Percentiles rank a stretch among this genome's conserved stretches.
These are phyloP conservation scores for Acanthosepion lycidas DNA, from an alignment of 2,888 invertebrate species.

Conservation along the genomic window DNA sequence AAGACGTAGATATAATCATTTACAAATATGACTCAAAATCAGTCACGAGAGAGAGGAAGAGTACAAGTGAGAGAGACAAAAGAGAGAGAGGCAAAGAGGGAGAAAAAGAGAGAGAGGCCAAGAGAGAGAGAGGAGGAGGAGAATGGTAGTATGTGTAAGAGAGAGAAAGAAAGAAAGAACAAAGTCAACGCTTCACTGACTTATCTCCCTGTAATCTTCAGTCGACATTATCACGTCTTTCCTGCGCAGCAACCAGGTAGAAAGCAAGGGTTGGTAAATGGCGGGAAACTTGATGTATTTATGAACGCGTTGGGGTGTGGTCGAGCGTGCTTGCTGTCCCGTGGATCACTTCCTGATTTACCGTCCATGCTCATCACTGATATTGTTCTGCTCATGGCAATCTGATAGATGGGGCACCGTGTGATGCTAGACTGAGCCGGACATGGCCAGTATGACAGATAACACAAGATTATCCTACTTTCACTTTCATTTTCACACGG, in stretches of 20 bases:
- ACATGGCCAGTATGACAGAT: background rate
- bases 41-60: too few relatives aligned
- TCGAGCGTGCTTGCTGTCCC: background rate
- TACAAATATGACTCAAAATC: too few relatives aligned
- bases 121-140: too few relatives aligned
- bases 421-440: background rate
- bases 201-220: background rate
- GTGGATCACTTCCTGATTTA: background rate
- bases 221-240: conserved; percentile 18
- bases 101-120: too few relatives aligned
- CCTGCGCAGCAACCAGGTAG: background rate
- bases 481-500: background rate
- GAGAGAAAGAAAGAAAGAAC: background rate
- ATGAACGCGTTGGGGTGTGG: background rate
- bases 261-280: background rate
- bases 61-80: background rate
- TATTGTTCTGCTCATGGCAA: conserved; percentile 13
- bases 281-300: background rate
- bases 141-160: too few relatives aligned
- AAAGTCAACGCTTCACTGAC: background rate
- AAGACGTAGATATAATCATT: too few relatives aligned
- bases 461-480: background rate
- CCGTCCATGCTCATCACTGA: background rate
- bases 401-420: background rate
- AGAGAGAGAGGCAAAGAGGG: too few relatives aligned